Conservation (phyloP, 53 echinoderm and acorn worm species). For the Echinarachnius parma region DNA sequence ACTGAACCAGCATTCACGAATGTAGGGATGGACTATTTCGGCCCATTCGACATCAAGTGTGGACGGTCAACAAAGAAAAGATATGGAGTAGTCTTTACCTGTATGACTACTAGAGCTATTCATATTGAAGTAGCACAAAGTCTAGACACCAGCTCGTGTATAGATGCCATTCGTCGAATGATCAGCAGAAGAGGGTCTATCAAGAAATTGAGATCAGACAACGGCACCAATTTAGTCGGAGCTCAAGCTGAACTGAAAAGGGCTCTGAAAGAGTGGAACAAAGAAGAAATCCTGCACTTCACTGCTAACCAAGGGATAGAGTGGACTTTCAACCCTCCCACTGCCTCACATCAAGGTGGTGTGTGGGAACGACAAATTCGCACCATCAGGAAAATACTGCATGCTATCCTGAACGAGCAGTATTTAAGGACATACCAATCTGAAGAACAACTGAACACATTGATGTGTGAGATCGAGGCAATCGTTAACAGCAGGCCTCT, state of each 20-base stretch:
- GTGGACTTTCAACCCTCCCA: constrained; percentile 65
- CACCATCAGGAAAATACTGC: constrained; percentile 47
- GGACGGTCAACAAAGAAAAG: constrained; percentile 22
- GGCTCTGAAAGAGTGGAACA: constrained; percentile 39
- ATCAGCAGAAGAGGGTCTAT: constrained; percentile 60
- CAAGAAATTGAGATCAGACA: constrained; percentile 55
- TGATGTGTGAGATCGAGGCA: constrained; percentile 61
- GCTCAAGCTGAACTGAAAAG: constrained; percentile 46
- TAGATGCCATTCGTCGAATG: constrained; percentile 65
- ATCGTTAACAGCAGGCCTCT: constrained; percentile 62
- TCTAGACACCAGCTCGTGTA: constrained; percentile 62
- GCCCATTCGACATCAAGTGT: constrained; percentile 41
- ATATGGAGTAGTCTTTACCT: constrained; percentile 51
- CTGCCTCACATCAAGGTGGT: constrained; percentile 54
- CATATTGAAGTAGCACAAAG: constrained; percentile 55
- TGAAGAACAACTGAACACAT: constrained; percentile 60
- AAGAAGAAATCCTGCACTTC: constrained; percentile 31
- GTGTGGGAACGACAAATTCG: constrained; percentile 62
- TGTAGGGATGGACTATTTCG: constrained; percentile 52
- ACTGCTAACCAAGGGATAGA: constrained; percentile 23
- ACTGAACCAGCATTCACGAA: constrained; percentile 53
- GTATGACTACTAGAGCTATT: constrained; percentile 34
- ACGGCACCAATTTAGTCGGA: constrained; percentile 68
- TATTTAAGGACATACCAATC: constrained; percentile 41
- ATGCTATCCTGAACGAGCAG: constrained; percentile 58